Percentiles rank a stretch among this genome's conserved stretches.
Evolutionary conservation across 2,888 invertebrate species (phyloP).

Genomic region (Acronicta alni): DNA sequence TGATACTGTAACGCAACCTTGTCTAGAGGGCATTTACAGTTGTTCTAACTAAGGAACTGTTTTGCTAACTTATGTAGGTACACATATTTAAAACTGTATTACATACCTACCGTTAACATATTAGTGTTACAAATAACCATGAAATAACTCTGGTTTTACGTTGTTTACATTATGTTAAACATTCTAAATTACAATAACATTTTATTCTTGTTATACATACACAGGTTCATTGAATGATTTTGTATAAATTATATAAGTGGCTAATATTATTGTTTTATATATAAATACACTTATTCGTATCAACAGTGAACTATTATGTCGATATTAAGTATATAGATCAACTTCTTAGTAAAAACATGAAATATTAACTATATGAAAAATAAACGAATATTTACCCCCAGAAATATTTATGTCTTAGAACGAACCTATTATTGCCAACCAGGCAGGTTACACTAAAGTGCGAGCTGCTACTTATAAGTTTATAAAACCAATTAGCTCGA

Average conservation of each 20-base stretch:
- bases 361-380: no score
- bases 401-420: no score
- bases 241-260: background rate
- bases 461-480: no score
- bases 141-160: background rate
- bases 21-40: conserved; percentile 53
- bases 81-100: conserved; percentile 3
- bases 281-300: no score
- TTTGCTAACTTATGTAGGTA: conserved; percentile 2
- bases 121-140: background rate
- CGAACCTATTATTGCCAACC: no score
- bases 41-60: conserved; percentile 22
- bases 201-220: background rate
- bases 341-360: no score
- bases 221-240: background rate
- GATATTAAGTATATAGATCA: no score
- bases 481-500: no score
- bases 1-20: conserved; percentile 51
- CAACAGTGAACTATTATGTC: no score
- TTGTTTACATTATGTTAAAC: background rate
- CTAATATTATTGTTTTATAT: background rate
- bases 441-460: no score
- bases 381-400: no score
- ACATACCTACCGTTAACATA: background rate
- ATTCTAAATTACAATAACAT: no score